Evolutionary conservation across 2,113 vertebrate species (phyloP), one percentile per base, ranked within the genome.

Genomic region (rabbit (Oryctolagus cuniculus)): DNA sequence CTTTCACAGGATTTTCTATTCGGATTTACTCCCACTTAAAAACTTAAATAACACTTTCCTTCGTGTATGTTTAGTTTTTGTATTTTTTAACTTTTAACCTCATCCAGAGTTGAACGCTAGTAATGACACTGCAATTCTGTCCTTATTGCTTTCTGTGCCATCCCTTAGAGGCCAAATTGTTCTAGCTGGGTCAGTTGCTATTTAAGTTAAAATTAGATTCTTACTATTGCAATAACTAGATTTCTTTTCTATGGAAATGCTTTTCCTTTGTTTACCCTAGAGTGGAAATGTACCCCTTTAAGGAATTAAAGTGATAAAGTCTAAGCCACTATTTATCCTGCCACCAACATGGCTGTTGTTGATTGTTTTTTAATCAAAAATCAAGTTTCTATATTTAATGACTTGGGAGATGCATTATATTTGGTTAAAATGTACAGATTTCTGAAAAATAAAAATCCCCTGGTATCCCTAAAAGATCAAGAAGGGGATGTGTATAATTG

Each of bases 281-380:
- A 95, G 44, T 64, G 9, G 64, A 95, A 92, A 38, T 38, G 7
- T 38, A 72, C 16, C 24, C 53, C 90, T 92, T 92, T 77, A 75
- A 93, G 75, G 79, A 95, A 97, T 91, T 89, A 75, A 90, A 74
- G 53, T 89, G 89, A 63, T 78, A 19, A 95, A 93, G 38, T 81
- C 78, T 74, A n/a, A 80, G 64, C 79, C 22, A 58, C 92, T 85
- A 70, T 96, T 96, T 96, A 87, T 95, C 31, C 72, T 91, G 49
- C 53, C 69, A 84, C 49, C 38, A 89, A 90, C 84, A 70, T 29
- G 67, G 79, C 88, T 92, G 9, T 58, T 87, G 86, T 95, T 93
- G 87, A 95, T 90, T 86, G 85, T 92, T 85, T 95, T 96, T 96
- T 94, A 94, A 95, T 89, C n/a, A 95, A 88, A 97, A 95, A 82